phyloP scores from a whole-genome alignment of 1,140 invertebrate genomes.

The Fopius arisanus region DNA sequence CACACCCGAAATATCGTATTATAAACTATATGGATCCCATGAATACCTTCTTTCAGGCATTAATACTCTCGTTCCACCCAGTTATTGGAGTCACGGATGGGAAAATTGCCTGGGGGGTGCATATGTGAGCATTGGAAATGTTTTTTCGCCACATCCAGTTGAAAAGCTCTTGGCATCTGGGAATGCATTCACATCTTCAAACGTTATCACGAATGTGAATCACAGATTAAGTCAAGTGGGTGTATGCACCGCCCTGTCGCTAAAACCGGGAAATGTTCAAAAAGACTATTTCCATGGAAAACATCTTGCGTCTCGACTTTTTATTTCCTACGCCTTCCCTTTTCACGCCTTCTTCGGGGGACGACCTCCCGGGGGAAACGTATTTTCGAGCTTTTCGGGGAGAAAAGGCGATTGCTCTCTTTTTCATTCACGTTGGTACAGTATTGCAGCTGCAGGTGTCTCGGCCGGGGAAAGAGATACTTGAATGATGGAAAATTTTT shows the following conservation, averaged over 20 bases:
- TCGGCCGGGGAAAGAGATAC: neutral
- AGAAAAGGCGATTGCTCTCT: neutral
- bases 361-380: neutral
- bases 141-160: neutral
- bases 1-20: neutral
- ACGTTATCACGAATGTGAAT: conserved; percentile 31
- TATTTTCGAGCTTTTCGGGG: neutral
- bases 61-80: neutral
- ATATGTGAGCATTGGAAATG: neutral
- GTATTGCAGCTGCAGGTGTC: neutral
- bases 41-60: neutral
- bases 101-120: neutral
- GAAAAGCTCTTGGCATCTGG: neutral
- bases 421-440: neutral
- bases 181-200: neutral
- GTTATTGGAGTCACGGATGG: neutral
- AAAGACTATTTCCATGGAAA: conserved; percentile 47
- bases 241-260: conserved; percentile 3
- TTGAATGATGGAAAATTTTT: neutral
- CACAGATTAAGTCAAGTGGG: conserved; percentile 36
- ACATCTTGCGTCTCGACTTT: conserved; percentile 27
- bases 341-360: neutral
- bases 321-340: neutral
- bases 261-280: conserved; percentile 16
- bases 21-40: neutral